Conservation (phyloP, 2,888 invertebrate species). For the Steinernema hermaphroditum region DNA sequence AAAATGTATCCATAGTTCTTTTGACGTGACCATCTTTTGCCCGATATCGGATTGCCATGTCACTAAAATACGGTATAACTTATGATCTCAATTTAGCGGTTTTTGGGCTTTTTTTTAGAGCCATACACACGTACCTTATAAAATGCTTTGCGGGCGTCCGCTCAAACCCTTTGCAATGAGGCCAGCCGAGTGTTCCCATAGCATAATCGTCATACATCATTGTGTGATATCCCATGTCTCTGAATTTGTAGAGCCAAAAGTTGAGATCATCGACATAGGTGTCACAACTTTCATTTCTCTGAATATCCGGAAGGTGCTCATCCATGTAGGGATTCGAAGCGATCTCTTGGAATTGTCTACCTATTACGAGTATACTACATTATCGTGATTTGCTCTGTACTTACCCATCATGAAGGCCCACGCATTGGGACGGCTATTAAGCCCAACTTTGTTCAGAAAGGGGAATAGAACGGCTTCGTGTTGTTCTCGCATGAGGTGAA, state of each 20-base stretch:
- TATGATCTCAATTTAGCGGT: background rate
- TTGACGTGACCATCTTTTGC: background rate
- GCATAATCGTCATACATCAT: background rate
- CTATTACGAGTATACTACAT: background rate
- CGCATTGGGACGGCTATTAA: background rate
- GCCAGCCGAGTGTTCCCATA: background rate
- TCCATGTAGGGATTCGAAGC: background rate
- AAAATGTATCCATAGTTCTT: background rate
- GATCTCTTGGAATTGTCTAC: background rate
- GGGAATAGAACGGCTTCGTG: background rate
- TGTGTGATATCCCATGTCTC: constrained; percentile 1
- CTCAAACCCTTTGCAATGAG: background rate
- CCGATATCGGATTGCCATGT: background rate
- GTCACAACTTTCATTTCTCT: background rate
- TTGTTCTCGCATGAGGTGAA: background rate
- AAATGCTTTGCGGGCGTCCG: background rate
- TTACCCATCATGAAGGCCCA: background rate
- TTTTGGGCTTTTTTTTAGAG: background rate
- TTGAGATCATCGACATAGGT: background rate
- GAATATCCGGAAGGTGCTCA: background rate
- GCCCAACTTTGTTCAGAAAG: background rate
- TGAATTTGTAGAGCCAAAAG: background rate
- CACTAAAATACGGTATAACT: too few relatives aligned
- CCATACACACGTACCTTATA: background rate
- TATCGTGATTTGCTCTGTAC: background rate